Evolutionary conservation across 2,113 vertebrate genomes (phyloP).

Genomic region (Jaculus jaculus): DNA sequence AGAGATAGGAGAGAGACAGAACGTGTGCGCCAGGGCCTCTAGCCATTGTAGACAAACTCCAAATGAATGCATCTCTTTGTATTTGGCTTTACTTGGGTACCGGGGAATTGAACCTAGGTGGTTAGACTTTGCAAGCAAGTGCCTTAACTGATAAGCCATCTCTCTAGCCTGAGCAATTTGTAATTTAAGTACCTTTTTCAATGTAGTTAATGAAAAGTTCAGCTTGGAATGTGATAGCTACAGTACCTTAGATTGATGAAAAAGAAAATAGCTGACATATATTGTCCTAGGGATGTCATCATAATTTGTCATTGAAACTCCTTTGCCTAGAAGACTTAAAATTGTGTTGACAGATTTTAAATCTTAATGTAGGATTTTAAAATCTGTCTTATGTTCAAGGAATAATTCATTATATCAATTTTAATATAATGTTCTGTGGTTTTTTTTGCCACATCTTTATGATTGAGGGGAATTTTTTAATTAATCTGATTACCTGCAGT

Average conservation of each 20-base stretch:
- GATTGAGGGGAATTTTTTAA: background rate
- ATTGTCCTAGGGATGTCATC: background rate
- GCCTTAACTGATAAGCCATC: too few species aligned
- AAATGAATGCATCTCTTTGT: too few species aligned
- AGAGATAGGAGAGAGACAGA: too few species aligned
- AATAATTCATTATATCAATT: constrained; percentile 4
- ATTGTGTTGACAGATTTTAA: too few species aligned
- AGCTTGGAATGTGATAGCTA: constrained; percentile 16
- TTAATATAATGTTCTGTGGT: constrained; percentile 27
- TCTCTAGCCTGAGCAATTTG: constrained; percentile 7
- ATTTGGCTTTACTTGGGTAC: too few species aligned
- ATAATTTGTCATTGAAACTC: constrained; percentile 8
- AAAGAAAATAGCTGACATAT: background rate
- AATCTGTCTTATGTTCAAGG: background rate
- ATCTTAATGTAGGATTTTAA: constrained; percentile 35
- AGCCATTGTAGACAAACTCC: too few species aligned
- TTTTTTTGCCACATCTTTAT: background rate
- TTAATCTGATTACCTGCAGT: background rate
- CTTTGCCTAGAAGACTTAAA: background rate
- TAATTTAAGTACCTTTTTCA: constrained; percentile 36
- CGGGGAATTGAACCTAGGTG: too few species aligned
- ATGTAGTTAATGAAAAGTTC: constrained; percentile 20
- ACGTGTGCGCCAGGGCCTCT: too few species aligned
- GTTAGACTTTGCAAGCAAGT: too few species aligned
- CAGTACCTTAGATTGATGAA: background rate